Evolutionary conservation across 2,113 vertebrate genomes (phyloP).

Genomic region (Hippocampus barbouri): DNA sequence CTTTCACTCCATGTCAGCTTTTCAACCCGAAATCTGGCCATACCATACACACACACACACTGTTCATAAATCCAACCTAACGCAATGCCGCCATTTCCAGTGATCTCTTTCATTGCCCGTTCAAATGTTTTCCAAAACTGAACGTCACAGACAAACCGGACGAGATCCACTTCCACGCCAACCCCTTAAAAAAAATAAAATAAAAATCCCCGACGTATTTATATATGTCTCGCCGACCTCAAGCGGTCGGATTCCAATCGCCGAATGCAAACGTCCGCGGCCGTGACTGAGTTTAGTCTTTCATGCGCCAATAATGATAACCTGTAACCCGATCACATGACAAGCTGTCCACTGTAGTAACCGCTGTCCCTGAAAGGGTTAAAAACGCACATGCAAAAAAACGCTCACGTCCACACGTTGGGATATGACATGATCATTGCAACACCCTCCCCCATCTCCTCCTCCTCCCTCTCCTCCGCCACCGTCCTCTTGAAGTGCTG

Average conservation of each 20-base stretch:
- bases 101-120: not conserved
- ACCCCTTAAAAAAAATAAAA: not conserved
- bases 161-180: too few relatives aligned
- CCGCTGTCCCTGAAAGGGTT: not conserved
- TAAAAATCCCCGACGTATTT: too few relatives aligned
- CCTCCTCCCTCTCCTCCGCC: conserved; percentile 1
- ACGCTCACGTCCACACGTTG: conserved; percentile 17
- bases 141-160: too few relatives aligned
- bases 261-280: not conserved
- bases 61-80: not conserved
- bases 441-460: conserved; percentile 8
- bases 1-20: too few relatives aligned
- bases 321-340: too few relatives aligned
- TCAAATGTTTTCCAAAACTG: too few relatives aligned
- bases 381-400: conserved; percentile 19
- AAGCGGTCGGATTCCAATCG: not conserved
- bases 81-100: not conserved
- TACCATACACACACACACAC: too few relatives aligned
- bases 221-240: too few relatives aligned
- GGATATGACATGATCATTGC: conserved; percentile 17
- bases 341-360: too few relatives aligned
- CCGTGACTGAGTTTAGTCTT: not conserved
- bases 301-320: too few relatives aligned
- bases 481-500: conserved; percentile 47
- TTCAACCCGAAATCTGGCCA: too few relatives aligned